Evolutionary conservation across 2,113 vertebrate genomes (phyloP).

Genomic region (Nanger granti): DNA sequence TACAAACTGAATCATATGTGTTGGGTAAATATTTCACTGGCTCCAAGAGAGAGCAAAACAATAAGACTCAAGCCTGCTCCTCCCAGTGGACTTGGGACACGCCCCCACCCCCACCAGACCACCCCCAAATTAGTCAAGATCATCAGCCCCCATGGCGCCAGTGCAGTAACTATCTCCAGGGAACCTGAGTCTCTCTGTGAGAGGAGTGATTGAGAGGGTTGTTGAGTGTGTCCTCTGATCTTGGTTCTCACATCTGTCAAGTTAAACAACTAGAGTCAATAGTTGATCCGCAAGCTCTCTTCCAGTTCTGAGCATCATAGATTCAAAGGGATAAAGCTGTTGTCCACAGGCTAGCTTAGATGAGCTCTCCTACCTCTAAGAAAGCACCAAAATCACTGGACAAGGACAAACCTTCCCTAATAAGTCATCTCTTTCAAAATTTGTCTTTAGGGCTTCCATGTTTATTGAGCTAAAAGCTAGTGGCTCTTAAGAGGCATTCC

Average conservation of each 20-base stretch:
- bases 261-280: not conserved
- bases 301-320: not conserved
- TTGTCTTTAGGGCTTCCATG: not conserved
- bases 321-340: not conserved
- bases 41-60: constrained; percentile 34
- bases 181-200: not conserved
- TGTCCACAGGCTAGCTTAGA: not conserved
- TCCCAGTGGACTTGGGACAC: not conserved
- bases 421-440: not conserved
- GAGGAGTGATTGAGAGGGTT: not conserved
- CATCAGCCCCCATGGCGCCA: not conserved
- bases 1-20: constrained; percentile 61
- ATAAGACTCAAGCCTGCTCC: not conserved
- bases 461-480: not conserved
- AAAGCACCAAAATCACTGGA: not conserved
- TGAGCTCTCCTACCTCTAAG: no score
- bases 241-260: not conserved
- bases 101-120: fast-evolving
- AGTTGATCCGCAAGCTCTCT: not conserved
- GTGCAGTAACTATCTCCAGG: not conserved
- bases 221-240: not conserved
- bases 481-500: not conserved
- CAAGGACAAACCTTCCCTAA: not conserved
- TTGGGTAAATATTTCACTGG: constrained; percentile 47
- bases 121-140: not conserved